These are phyloP conservation scores for Laticauda laticaudata DNA, from an alignment of 2,113 vertebrate species.

Conservation along the genomic window DNA sequence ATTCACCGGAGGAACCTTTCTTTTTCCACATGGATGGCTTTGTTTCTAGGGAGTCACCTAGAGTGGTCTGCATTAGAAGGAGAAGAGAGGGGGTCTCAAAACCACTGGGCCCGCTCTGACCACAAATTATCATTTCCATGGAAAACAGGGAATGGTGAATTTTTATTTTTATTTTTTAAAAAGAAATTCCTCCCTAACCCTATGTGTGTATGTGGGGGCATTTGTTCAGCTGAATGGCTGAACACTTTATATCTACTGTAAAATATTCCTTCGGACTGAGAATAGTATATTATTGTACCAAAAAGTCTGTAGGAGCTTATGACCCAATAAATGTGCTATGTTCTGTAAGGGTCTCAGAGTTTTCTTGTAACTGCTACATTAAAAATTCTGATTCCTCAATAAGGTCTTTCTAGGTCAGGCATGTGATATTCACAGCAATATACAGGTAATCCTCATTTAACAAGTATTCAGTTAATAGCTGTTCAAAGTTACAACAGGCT, in stretches of 20 bases:
- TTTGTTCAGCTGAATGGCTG: not conserved
- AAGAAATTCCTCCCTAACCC: not conserved
- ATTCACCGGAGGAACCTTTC: not conserved
- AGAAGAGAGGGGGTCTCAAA: not conserved
- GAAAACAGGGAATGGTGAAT: not conserved
- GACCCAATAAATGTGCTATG: not conserved
- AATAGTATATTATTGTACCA: not conserved
- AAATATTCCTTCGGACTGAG: not conserved
- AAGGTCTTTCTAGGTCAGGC: not conserved
- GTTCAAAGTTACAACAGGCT: not conserved
- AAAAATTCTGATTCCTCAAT: not conserved
- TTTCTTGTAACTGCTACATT: not conserved
- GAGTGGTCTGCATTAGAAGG: not conserved
- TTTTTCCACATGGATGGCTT: constrained; percentile 36
- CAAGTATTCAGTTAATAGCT: not conserved
- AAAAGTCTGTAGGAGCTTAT: not conserved
- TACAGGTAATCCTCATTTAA: not conserved
- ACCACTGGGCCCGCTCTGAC: not conserved
- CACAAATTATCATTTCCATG: not conserved
- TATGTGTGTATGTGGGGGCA: not conserved
- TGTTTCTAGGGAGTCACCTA: not conserved
- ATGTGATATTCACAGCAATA: not conserved
- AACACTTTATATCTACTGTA: not conserved
- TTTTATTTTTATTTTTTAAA: not conserved
- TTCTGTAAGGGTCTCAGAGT: not conserved